Base-by-base conservation (phyloP, 37 sponge, comb jelly and placozoan genomes). In the Bolinopsis microptera region DNA sequence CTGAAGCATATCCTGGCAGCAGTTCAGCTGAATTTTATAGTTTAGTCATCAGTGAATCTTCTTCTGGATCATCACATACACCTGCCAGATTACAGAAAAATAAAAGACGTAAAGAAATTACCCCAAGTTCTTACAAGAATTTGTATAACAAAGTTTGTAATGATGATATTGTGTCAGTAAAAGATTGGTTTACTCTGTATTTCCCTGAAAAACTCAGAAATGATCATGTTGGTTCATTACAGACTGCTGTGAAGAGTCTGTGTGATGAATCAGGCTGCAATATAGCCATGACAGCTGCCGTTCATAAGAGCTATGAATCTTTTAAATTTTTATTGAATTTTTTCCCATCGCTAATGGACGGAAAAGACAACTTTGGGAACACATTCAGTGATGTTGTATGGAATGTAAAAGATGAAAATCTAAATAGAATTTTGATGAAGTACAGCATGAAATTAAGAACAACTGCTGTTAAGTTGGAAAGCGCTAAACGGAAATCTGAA, bases 201-300 rank as follows among this genome's bases (percentile, higher is more conserved):
- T 8, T 82, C 2, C 30, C 38, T 32, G 83, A 35, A 35, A 22
- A 40, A n/a, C 13, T 9, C 0, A 86, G 5, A 32, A 35, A 77
- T 77, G 74, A 70, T 70, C n/a, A n/a, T n/a, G n/a, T n/a, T n/a
- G n/a, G n/a, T n/a, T n/a, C n/a, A n/a, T n/a, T n/a, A n/a, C 21
- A 32, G 80, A 32, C 3, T 0, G 25, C 74, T 24, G 27, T 77
- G 34, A 35, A 28, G 0, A 32, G 3, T 3, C 37, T 77, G 80
- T 77, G 35, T 34, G 80, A 77, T 35, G 32, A 32, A 13, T 32
- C 27, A 36, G 90, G 90, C 18, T 86, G 61, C 3, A 41, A 86
- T 24, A 86, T 86, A 5, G 90, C 90, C 5, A 86, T 86, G 90
- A 41, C 90, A n/a, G 41, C 61, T 5, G 61, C 39, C 26, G n/a